A percentile compares a stretch with the other conserved stretches of the same genome.
Evolutionary conservation across 2,888 invertebrate genomes (phyloP).

Genomic region (Timandra comae): DNA sequence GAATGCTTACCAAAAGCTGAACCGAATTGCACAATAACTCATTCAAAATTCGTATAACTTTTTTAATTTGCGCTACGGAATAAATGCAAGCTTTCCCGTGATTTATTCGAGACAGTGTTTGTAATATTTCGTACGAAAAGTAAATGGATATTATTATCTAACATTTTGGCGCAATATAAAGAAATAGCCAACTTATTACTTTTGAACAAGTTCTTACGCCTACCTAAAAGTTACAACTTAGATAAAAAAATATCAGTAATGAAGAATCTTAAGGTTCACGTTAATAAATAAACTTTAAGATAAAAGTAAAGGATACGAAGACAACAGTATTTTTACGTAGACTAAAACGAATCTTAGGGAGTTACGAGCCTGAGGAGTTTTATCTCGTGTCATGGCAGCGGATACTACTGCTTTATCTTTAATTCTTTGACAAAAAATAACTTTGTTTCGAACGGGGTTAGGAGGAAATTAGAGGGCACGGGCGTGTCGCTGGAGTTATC

Average conservation of each 20-base stretch:
- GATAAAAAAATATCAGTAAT: conserved; percentile 11
- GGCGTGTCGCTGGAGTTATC: conserved; percentile 56
- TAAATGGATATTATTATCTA: conserved; percentile 29
- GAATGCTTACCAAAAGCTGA: conserved; percentile 44
- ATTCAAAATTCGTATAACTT: conserved; percentile 69
- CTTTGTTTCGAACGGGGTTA: conserved; percentile 42
- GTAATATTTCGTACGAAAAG: conserved; percentile 39
- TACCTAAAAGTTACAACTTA: conserved; percentile 3
- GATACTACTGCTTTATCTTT: conserved; percentile 48
- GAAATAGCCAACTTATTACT: conserved; percentile 2
- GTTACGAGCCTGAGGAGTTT: conserved; percentile 36
- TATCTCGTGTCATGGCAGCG: conserved; percentile 40
- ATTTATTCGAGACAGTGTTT: conserved; percentile 57
- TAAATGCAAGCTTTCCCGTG: conserved; percentile 61
- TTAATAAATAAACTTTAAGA: conserved; percentile 20
- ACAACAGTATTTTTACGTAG: conserved; percentile 16
- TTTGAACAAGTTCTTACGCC: conserved; percentile 8
- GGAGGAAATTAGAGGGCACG: conserved; percentile 48
- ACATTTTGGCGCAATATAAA: conserved; percentile 5
- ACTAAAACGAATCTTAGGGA: conserved; percentile 33
- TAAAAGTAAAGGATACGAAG: conserved; percentile 14
- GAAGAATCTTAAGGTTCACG: conserved; percentile 12
- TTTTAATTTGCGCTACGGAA: conserved; percentile 68
- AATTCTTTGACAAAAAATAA: conserved; percentile 45
- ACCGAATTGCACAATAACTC: conserved; percentile 65